phyloP scores from a whole-genome alignment of 2,113 vertebrate genomes.

The Hippocampus mohnikei region DNA sequence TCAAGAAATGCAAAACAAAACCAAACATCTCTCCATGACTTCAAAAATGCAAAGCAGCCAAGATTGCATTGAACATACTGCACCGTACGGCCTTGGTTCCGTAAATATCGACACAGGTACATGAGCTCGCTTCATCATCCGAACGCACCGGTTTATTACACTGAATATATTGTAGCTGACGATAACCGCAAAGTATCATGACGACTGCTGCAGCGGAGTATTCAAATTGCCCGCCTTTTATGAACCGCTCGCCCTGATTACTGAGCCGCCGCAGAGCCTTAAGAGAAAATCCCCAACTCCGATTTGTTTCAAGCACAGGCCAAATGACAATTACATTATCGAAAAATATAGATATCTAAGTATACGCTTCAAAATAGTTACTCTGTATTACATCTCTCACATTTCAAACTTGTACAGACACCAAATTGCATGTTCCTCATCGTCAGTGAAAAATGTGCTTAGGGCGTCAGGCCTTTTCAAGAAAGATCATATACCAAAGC shows the following conservation, averaged over 20 bases:
- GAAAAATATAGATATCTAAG: conserved; percentile 66
- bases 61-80: conserved; percentile 45
- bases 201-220: conserved; percentile 34
- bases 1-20: conserved; percentile 3
- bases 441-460: conserved; percentile 60
- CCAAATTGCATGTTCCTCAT: conserved; percentile 48
- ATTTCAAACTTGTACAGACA: conserved; percentile 52
- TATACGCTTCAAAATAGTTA: conserved; percentile 64
- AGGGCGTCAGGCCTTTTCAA: conserved; percentile 46
- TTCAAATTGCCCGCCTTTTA: conserved; percentile 46
- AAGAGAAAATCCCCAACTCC: conserved; percentile 6
- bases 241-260: conserved; percentile 20
- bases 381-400: conserved; percentile 52
- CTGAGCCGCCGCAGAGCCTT: not conserved
- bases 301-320: conserved; percentile 54
- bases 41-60: conserved; percentile 60
- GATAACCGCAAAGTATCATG: conserved; percentile 11
- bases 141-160: conserved; percentile 47
- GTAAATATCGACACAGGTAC: conserved; percentile 60
- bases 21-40: conserved; percentile 35
- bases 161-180: not conserved
- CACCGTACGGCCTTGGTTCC: conserved; percentile 44
- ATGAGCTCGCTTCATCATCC: conserved; percentile 52
- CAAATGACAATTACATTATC: conserved; percentile 58
- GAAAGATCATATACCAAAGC: conserved; percentile 60